phyloP scores from a whole-genome alignment of 2,888 invertebrate species.

The Dryobotodes eremita region DNA sequence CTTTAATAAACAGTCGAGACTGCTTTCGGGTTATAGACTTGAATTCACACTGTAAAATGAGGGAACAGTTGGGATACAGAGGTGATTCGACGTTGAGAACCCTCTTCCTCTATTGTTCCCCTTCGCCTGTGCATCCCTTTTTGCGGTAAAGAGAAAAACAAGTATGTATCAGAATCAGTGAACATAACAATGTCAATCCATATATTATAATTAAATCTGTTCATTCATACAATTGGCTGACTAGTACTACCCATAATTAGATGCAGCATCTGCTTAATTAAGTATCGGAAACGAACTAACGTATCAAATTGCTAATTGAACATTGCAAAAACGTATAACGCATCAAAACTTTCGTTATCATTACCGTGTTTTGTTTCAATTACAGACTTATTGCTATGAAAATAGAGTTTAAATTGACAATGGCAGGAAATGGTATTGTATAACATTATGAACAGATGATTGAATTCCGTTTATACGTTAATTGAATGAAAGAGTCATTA shows the following conservation, averaged over 20 bases:
- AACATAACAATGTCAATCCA: neutral
- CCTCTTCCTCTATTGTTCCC: neutral
- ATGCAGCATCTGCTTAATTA: conserved; percentile 55
- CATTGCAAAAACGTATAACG: conserved; percentile 74
- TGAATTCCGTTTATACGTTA: conserved; percentile 72
- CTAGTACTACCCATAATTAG: conserved; percentile 42
- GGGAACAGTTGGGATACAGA: neutral
- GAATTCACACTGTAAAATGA: too few species aligned
- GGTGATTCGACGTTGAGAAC: neutral
- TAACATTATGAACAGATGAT: conserved; percentile 67
- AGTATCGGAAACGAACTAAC: conserved; percentile 69
- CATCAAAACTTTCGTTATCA: conserved; percentile 82
- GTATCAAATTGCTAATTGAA: conserved; percentile 79
- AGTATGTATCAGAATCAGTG: neutral
- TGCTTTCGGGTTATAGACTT: neutral
- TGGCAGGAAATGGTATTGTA: conserved; percentile 20
- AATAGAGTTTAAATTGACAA: conserved; percentile 48
- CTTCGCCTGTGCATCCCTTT: neutral
- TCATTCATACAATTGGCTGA: conserved; percentile 16
- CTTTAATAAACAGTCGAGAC: neutral
- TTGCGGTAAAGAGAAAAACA: neutral
- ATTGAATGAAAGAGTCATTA: conserved; percentile 76
- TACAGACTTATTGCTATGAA: neutral
- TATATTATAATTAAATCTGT: conserved; percentile 30
- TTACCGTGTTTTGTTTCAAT: conserved; percentile 54